A percentile compares a stretch with the other conserved stretches of the same genome.
Evolutionary conservation across 2,797 vertebrate species (phyloP).

Genomic region (Malurus leucopterus): DNA sequence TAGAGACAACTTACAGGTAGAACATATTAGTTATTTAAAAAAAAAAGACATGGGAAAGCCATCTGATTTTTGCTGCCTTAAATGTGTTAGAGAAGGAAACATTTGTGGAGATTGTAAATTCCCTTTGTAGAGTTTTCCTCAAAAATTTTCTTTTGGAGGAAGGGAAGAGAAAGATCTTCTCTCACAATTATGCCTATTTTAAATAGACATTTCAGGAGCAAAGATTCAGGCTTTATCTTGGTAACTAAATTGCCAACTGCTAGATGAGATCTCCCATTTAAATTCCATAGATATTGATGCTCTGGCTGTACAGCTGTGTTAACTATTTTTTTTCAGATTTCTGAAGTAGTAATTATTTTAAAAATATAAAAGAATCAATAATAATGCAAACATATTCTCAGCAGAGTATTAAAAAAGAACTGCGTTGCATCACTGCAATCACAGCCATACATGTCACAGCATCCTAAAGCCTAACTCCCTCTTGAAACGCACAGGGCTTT

Average conservation of each 20-base stretch:
- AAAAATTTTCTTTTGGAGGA: background rate
- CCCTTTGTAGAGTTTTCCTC: background rate
- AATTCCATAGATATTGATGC: background rate
- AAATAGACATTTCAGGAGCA: background rate
- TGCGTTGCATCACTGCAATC: background rate
- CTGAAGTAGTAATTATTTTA: background rate
- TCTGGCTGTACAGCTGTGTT: background rate
- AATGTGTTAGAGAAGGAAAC: background rate
- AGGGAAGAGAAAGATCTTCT: background rate
- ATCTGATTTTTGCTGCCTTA: background rate
- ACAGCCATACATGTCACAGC: background rate
- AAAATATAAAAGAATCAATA: background rate
- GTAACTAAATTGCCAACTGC: background rate
- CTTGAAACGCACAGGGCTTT: background rate
- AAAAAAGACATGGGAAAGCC: background rate
- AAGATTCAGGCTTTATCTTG: background rate
- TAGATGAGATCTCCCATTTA: background rate
- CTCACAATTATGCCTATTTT: background rate
- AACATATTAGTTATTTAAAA: background rate
- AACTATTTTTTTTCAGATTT: background rate
- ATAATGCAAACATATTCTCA: background rate
- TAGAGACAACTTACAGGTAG: background rate
- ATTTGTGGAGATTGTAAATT: background rate
- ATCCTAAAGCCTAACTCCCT: background rate
- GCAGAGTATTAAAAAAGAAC: background rate